A percentile compares a stretch with the other conserved stretches of the same genome.
Evolutionary conservation across 2,113 vertebrate species (phyloP).

Genomic region (Periophthalmodon schlosseri): DNA sequence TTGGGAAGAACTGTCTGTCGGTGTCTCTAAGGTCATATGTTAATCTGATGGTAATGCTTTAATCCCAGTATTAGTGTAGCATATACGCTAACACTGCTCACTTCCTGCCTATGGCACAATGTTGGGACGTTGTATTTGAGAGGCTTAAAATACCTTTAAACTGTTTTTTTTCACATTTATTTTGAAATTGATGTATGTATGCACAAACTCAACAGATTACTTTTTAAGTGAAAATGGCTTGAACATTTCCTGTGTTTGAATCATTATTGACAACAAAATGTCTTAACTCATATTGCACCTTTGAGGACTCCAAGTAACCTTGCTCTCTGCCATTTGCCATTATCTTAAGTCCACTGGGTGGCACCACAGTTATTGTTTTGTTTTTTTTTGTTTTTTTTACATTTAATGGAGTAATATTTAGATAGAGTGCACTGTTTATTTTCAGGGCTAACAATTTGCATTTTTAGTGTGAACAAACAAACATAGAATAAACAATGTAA

Average conservation of each 20-base stretch:
- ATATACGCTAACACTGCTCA: conserved; percentile 55
- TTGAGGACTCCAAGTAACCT: conserved; percentile 30
- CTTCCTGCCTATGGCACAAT: conserved; percentile 53
- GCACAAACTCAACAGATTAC: neutral
- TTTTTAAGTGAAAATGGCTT: neutral
- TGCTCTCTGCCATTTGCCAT: conserved; percentile 40
- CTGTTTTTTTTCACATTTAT: neutral
- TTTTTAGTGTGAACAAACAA: conserved; percentile 47
- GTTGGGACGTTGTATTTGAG: conserved; percentile 13
- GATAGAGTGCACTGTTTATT: conserved; percentile 12
- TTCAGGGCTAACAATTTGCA: conserved; percentile 35
- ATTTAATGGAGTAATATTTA: conserved; percentile 46
- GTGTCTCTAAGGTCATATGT: conserved; percentile 51
- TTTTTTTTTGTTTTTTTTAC: conserved; percentile 36
- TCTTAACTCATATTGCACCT: conserved; percentile 6
- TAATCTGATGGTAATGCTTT: conserved; percentile 72
- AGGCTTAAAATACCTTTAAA: conserved; percentile 36
- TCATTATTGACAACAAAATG: neutral
- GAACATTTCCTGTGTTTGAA: neutral
- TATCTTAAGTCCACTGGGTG: conserved; percentile 49
- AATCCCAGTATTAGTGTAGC: conserved; percentile 62
- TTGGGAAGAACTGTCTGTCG: conserved; percentile 43
- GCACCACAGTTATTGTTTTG: conserved; percentile 43
- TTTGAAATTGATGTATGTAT: neutral
- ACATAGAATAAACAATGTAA: conserved; percentile 45